A percentile compares a stretch with the other conserved stretches of the same genome.
Evolutionary conservation across 1,140 invertebrate species (phyloP).

Genomic region (Ceratina australensis): DNA sequence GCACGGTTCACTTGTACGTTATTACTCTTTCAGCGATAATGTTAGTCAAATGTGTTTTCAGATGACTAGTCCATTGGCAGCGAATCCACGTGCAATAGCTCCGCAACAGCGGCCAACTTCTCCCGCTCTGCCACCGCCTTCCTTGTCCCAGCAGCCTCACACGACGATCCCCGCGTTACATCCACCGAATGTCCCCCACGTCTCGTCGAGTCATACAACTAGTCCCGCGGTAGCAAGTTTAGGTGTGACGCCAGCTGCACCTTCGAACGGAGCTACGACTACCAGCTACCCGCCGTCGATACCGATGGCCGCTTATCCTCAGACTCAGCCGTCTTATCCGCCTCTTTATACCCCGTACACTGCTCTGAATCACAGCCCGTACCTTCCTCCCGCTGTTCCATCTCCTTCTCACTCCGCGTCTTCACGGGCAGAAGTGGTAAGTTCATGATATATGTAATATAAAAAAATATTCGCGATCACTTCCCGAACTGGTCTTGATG

Average conservation of each 20-base stretch:
- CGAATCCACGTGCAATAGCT: constrained; percentile 79
- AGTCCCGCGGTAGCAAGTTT: constrained; percentile 81
- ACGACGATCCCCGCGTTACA: constrained; percentile 80
- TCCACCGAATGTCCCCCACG: constrained; percentile 80
- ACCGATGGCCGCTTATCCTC: constrained; percentile 81
- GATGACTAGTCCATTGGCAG: constrained; percentile 80
- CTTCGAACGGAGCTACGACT: constrained; percentile 79
- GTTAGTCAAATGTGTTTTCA: constrained; percentile 53
- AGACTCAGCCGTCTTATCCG: constrained; percentile 83
- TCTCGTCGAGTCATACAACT: constrained; percentile 79
- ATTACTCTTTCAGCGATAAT: background rate
- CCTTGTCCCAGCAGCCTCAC: constrained; percentile 75
- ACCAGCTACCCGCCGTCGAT: constrained; percentile 76
- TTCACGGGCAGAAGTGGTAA: constrained; percentile 82
- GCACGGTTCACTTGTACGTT: too few species aligned
- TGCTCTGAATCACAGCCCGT: constrained; percentile 84
- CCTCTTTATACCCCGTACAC: constrained; percentile 88
- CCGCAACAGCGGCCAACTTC: constrained; percentile 76
- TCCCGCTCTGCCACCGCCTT: constrained; percentile 75
- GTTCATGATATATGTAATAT: constrained; percentile 46
- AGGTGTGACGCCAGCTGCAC: constrained; percentile 79
- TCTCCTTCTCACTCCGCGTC: constrained; percentile 84
- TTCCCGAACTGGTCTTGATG: too few species aligned
- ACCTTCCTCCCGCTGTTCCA: constrained; percentile 81
- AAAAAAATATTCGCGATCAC: too few species aligned